Evolutionary conservation across 2,113 vertebrate species (phyloP).

Genomic region (Carollia perspicillata): DNA sequence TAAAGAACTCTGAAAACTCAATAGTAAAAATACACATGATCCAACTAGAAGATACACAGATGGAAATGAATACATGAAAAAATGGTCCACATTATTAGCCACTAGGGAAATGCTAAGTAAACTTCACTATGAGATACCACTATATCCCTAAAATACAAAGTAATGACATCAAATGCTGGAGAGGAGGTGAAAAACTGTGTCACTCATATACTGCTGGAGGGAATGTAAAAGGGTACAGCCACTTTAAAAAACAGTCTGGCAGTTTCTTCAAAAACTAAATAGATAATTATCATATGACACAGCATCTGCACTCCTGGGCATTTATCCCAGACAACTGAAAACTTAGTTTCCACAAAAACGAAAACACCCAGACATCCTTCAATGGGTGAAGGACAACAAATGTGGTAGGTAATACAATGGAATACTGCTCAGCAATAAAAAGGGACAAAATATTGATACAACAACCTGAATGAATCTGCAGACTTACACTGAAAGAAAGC

Average conservation of each 20-base stretch:
- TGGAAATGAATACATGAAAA: not conserved
- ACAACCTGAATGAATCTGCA: not conserved
- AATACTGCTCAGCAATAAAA: not conserved
- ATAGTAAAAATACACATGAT: too few species aligned
- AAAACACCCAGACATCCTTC: not conserved
- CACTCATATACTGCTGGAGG: not conserved
- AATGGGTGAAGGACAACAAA: not conserved
- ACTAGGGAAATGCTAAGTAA: not conserved
- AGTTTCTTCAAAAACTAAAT: not conserved
- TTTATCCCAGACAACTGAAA: not conserved
- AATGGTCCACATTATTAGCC: not conserved
- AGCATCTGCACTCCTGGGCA: not conserved
- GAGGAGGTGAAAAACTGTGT: not conserved
- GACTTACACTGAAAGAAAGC: not conserved
- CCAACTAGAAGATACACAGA: not conserved
- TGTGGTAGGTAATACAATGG: not conserved
- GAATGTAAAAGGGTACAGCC: not conserved
- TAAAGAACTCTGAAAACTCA: too few species aligned
- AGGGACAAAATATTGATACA: not conserved
- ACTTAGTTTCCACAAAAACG: not conserved
- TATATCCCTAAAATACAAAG: not conserved
- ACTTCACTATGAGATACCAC: not conserved
- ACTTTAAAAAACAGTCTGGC: not conserved
- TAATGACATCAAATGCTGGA: not conserved
- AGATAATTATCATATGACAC: not conserved